Evolutionary conservation across 2,113 vertebrate genomes (phyloP).

Genomic region (Erythrolamprus reginae): DNA sequence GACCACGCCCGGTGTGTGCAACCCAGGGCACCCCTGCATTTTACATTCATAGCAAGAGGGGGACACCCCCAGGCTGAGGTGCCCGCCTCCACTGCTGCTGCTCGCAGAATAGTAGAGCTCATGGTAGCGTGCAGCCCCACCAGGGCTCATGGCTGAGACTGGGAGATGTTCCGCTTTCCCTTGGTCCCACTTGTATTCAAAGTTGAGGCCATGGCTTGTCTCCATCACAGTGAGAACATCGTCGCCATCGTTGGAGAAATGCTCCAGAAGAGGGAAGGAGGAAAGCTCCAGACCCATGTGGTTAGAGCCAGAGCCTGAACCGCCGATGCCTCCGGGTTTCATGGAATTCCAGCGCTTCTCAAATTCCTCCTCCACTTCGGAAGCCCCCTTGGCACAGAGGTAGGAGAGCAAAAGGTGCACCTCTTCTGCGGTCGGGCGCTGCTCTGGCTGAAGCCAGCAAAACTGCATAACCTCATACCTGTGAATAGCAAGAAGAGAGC

Average conservation of each 20-base stretch:
- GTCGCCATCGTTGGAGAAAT: slow-evolving; percentile 82
- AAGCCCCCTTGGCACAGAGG: slow-evolving; percentile 86
- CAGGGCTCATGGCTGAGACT: slow-evolving; percentile 66
- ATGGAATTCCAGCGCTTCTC: slow-evolving; percentile 93
- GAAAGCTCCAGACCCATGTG: slow-evolving; percentile 69
- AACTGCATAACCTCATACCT: slow-evolving; percentile 99
- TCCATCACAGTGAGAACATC: slow-evolving; percentile 94
- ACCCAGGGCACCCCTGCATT: slow-evolving; percentile 38
- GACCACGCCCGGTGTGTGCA: slow-evolving; percentile 76
- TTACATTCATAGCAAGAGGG: slow-evolving; percentile 81
- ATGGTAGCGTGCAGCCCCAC: slow-evolving; percentile 68
- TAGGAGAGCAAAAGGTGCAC: slow-evolving; percentile 92
- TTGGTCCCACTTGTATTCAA: slow-evolving; percentile 96
- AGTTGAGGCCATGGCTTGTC: slow-evolving; percentile 92
- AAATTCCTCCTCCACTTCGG: slow-evolving; percentile 88
- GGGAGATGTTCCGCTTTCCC: slow-evolving; percentile 72
- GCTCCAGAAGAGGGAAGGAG: slow-evolving; percentile 91
- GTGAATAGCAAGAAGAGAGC: not conserved
- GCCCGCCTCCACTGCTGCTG: slow-evolving; percentile 33
- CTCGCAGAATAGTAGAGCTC: slow-evolving; percentile 80
- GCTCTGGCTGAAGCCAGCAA: slow-evolving; percentile 96
- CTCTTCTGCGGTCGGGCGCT: slow-evolving; percentile 91
- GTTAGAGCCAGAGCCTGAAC: slow-evolving; percentile 51
- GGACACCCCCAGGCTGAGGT: slow-evolving; percentile 72
- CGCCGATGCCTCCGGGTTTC: slow-evolving; percentile 72